These are phyloP conservation scores for Phacellophora camtschatica DNA, from an alignment of 30 jellyfish, hydroid and myxozoan genomes.

Conservation along the genomic window DNA sequence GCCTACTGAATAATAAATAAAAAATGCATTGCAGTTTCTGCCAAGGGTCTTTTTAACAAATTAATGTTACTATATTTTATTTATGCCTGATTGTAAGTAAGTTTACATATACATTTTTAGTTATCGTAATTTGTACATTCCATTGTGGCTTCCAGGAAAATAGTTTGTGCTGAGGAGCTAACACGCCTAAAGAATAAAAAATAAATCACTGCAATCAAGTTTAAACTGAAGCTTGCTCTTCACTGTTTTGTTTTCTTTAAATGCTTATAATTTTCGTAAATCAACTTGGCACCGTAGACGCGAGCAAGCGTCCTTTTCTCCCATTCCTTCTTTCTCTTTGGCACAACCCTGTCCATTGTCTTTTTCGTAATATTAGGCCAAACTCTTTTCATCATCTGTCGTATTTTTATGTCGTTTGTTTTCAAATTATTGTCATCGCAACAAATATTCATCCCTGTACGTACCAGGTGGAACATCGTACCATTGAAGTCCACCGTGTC, in stretches of 20 bases:
- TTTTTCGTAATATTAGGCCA: slow-evolving; percentile 79
- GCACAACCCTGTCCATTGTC: slow-evolving; percentile 82
- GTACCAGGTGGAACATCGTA: slow-evolving; percentile 79
- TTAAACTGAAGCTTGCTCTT: not conserved
- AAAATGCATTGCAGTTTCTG: too few relatives aligned
- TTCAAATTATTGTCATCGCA: slow-evolving; percentile 75
- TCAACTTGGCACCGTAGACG: slow-evolving; percentile 72
- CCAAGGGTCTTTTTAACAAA: too few relatives aligned
- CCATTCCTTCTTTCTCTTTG: slow-evolving; percentile 62
- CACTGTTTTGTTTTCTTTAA: slow-evolving; percentile 38
- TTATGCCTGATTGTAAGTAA: too few relatives aligned
- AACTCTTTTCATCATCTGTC: slow-evolving; percentile 69
- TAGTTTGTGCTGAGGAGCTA: too few relatives aligned
- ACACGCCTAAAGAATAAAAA: too few relatives aligned
- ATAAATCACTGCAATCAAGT: too few relatives aligned
- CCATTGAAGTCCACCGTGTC: slow-evolving; percentile 82
- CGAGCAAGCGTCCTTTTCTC: slow-evolving; percentile 62
- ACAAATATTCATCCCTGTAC: slow-evolving; percentile 82
- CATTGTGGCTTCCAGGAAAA: too few relatives aligned
- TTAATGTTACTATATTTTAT: too few relatives aligned
- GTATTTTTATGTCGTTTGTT: slow-evolving; percentile 68
- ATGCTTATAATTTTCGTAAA: slow-evolving; percentile 73
- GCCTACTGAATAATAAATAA: too few relatives aligned
- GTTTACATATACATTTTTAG: too few relatives aligned
- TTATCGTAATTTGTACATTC: too few relatives aligned